Evolutionary conservation across 2,113 vertebrate genomes (phyloP), one percentile per base, ranked within the genome.

Genomic region (Hyaena hyaena): DNA sequence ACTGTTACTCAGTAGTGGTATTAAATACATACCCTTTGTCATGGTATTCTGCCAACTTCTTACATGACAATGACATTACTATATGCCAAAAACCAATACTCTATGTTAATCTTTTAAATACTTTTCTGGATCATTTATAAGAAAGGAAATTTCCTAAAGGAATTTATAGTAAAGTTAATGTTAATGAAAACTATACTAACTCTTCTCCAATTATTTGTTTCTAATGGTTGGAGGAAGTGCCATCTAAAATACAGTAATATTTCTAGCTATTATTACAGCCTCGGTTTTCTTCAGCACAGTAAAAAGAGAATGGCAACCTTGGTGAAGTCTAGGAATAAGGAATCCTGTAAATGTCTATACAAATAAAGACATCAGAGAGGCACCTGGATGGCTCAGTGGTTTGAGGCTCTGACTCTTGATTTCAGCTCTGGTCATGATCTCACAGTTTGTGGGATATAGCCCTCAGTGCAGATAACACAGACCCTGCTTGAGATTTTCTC

Each of bases 101-200:
- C n/a, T 87, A 74, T 48, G 48, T 66, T 65, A 79, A 85, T 82
- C 19, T 86, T 86, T 94, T 14, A 91, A 97, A 96, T 86, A 24
- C 16, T 65, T 96, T 88, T 61, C n/a, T n/a, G 95, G 28, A 77
- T 94, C 76, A 95, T 81, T 65, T 74, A 31, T 24, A 89, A 82
- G 69, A 95, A 95, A 45, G 35, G 23, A 90, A 90, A 96, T 79
- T 53, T 85, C 31, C 88, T 88, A 45, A 68, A 84, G 50, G 12
- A 50, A 14, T 50, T 50, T 50, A 11, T 50, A 50, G 50, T 50
- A 12, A 50, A 50, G 50, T 50, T 90, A 90, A 91, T 80, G 55
- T 83, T 53, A 93, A 97, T 80, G 24, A 95, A 81, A 93, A 14
- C 33, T 53, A 43, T 19, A n/a, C n/a, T 69, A 87, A 88, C 4